Conservation (phyloP, 2,888 invertebrate species). For the Macaria liturata region DNA sequence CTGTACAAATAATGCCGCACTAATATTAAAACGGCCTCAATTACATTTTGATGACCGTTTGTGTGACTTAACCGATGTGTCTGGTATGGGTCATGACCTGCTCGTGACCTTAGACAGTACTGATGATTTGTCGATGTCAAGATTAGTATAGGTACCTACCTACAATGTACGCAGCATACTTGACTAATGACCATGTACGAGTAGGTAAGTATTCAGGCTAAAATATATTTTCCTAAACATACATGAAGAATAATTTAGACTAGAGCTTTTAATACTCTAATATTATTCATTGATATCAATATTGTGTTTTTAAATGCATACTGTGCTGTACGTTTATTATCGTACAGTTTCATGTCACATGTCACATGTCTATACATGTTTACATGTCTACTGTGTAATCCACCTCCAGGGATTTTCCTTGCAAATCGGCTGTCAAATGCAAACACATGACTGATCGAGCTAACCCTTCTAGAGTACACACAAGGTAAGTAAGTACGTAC, state of each 20-base stretch:
- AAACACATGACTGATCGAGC: constrained; percentile 4
- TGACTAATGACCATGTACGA: no score
- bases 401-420: neutral
- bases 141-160: neutral
- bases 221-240: no score
- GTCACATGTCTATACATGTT: no score
- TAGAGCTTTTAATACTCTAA: no score
- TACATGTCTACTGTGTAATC: neutral
- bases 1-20: constrained; percentile 40
- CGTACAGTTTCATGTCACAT: no score
- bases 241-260: no score
- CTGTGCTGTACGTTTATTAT: no score
- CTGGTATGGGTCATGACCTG: constrained; percentile 7
- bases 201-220: no score
- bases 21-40: constrained; percentile 24
- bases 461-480: constrained; percentile 20
- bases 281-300: no score
- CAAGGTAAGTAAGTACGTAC: constrained; percentile 11
- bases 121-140: constrained; percentile 21
- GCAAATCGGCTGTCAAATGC: constrained; percentile 11
- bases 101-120: constrained; percentile 19
- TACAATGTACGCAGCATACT: neutral
- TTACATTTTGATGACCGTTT: constrained; percentile 26
- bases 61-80: constrained; percentile 26
- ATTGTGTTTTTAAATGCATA: no score